Conservation (phyloP, 2,888 invertebrate genomes). For the Frankliniella intonsa region DNA sequence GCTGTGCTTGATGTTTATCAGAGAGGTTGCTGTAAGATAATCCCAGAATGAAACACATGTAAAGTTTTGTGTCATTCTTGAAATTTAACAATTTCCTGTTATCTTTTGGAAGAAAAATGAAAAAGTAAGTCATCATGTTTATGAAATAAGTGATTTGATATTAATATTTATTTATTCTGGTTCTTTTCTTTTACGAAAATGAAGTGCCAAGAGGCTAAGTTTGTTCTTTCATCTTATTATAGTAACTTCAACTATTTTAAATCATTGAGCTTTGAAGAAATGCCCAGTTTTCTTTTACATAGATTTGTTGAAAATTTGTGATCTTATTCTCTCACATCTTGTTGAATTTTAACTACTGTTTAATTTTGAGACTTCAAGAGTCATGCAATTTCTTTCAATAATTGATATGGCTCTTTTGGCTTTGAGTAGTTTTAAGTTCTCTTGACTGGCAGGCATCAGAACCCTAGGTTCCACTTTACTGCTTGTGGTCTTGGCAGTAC, state of each 20-base stretch:
- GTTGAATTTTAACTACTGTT: not conserved
- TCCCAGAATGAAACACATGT: not conserved
- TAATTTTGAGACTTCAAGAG: not conserved
- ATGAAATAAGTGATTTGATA: not conserved
- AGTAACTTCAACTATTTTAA: not conserved
- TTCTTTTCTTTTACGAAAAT: not conserved
- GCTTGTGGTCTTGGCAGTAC: not conserved
- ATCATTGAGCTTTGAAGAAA: not conserved
- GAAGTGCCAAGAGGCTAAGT: slow-evolving; percentile 21
- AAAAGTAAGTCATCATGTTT: not conserved
- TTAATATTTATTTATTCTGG: not conserved
- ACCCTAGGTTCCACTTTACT: not conserved
- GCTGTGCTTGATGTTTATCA: not conserved
- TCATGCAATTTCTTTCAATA: not conserved
- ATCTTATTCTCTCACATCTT: not conserved
- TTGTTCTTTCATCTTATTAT: not conserved
- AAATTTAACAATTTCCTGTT: not conserved
- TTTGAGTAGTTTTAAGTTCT: not conserved
- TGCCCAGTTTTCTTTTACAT: not conserved
- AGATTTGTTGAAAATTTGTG: not conserved
- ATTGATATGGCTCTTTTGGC: not conserved
- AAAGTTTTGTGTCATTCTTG: not conserved
- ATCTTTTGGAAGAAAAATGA: not conserved
- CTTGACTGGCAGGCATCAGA: not conserved
- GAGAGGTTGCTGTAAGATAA: not conserved